These are phyloP conservation scores for Erynnis tages DNA, from an alignment of 2,888 invertebrate genomes.

Conservation along the genomic window DNA sequence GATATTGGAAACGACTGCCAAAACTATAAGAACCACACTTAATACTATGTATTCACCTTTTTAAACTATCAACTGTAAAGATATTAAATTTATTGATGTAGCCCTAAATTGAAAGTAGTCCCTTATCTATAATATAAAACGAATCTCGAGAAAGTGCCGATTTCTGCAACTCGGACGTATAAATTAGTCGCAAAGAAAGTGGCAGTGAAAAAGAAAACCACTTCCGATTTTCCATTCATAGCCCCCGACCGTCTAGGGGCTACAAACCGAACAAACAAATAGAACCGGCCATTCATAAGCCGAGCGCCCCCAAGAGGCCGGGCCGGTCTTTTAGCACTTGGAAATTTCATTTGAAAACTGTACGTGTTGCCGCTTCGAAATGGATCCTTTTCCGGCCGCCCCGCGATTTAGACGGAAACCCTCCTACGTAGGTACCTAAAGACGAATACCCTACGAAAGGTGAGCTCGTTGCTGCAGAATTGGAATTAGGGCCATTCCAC, in stretches of 20 bases:
- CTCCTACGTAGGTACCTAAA: constrained; percentile 20
- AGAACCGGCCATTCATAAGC: constrained; percentile 31
- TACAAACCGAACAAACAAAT: constrained; percentile 26
- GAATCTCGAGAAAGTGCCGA: neutral
- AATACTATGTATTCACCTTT: no score
- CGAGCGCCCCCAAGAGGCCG: constrained; percentile 44
- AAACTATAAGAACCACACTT: no score
- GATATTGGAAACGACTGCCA: no score
- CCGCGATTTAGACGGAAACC: constrained; percentile 48
- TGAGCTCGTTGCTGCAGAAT: constrained; percentile 62
- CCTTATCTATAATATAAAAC: neutral
- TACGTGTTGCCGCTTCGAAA: constrained; percentile 70
- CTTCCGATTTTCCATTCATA: constrained; percentile 24
- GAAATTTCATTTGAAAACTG: constrained; percentile 72
- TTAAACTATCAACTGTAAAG: no score
- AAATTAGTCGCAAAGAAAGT: constrained; percentile 11
- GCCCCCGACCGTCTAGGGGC: constrained; percentile 1
- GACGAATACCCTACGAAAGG: constrained; percentile 51
- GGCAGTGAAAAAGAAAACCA: constrained; percentile 18
- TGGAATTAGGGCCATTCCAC: constrained; percentile 63
- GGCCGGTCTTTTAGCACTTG: constrained; percentile 52
- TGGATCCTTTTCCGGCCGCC: constrained; percentile 55
- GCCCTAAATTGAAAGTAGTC: no score
- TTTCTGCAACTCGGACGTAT: neutral
- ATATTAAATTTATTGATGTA: no score